Evolutionary conservation across 2,797 vertebrate species (phyloP), one percentile per base, ranked within the genome.

Genomic region (Sylvilagus floridanus): DNA sequence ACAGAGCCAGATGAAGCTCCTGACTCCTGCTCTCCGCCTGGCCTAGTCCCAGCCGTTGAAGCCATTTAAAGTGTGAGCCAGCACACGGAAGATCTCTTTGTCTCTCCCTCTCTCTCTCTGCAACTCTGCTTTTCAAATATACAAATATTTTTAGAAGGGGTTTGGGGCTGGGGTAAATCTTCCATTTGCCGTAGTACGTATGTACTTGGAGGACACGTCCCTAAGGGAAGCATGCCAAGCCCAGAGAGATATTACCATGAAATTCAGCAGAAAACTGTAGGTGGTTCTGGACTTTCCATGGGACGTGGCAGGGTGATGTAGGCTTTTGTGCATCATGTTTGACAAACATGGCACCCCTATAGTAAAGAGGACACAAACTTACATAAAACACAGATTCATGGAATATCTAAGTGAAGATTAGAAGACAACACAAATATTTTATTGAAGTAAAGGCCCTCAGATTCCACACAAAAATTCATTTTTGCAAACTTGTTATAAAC

Each of bases 341-440:
- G 77, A 87, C 7, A 78, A 62, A 14, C 13, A 42, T 37, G 32
- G 7, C 75, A 87, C 32, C 84, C 79, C 77, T 75, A 2, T 5
- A 93, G 22, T 84, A 72, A 87, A 73, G 21, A 57, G 4, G 73
- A 22, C 21, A 88, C 79, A 42, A 88, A 86, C 22, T 30, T 84
- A 24, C 35, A 86, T 73, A 87, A 87, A 76, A 72, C 28, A 87
- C 21, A 68, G 37, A 26, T 73, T 63, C 35, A 22, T 28, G 7
- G 63, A 91, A 52, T 88, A 91, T 63, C 85, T 93, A 6, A 52
- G 7, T 88, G 66, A 91, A 90, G 22, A 91, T 50, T 60, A 14
- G 3, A 37, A 69, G 63, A 57, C 47, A 91, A 62, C 19, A 84
- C 42, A 79, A 87, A 66, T 19, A 72, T 62, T 87, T 76, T 81